These are phyloP conservation scores for Eleutherodactylus coqui DNA, from an alignment of 2,797 vertebrate species.

Conservation along the genomic window DNA sequence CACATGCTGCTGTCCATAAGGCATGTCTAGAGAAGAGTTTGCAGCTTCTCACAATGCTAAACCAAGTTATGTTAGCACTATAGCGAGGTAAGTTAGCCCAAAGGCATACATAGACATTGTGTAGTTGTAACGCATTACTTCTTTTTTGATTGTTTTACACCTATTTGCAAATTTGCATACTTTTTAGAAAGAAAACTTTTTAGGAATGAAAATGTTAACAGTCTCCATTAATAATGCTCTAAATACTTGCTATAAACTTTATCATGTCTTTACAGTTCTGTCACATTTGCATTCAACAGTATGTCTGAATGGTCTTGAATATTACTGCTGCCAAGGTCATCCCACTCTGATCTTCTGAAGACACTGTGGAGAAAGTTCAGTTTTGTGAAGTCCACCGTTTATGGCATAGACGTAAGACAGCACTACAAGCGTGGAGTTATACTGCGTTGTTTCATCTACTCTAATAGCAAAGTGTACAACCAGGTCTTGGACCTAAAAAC, in stretches of 20 bases:
- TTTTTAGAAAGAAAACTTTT: neutral
- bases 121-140: neutral
- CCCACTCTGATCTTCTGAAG: constrained; percentile 78
- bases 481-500: constrained; percentile 81
- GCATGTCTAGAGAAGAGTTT: constrained; percentile 55
- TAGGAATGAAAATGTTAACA: neutral
- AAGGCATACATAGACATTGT: neutral
- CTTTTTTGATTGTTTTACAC: neutral
- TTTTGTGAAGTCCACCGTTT: constrained; percentile 74
- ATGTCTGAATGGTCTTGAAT: constrained; percentile 79
- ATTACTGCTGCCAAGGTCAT: constrained; percentile 72
- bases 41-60: constrained; percentile 2
- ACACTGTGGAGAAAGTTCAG: constrained; percentile 73
- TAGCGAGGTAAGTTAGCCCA: neutral
- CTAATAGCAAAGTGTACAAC: constrained; percentile 72
- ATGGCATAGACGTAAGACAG: constrained; percentile 72
- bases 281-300: constrained; percentile 73
- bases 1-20: constrained; percentile 66
- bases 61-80: neutral
- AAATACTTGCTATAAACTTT: constrained; percentile 20
- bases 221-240: neutral
- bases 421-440: constrained; percentile 73
- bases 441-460: constrained; percentile 71
- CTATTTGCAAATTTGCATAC: neutral
- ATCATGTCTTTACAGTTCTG: constrained; percentile 58